Base-by-base conservation (phyloP, 2,113 vertebrate species). In the Hemicordylus capensis region DNA sequence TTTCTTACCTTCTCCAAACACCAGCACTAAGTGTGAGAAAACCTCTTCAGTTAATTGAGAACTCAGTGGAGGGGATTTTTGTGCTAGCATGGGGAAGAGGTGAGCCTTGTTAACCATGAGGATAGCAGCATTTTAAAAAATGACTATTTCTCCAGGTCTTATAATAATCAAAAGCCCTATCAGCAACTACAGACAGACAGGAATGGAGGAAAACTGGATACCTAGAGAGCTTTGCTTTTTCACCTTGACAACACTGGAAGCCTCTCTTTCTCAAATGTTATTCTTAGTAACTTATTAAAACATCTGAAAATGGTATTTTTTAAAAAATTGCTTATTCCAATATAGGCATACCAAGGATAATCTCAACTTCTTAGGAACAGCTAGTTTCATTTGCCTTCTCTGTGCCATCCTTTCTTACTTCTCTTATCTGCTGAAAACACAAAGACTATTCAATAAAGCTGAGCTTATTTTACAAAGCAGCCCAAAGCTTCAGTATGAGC, bases 261-360 rank as follows among this genome's bases (percentile, higher is more conserved):
- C 46, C 66, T 67, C 4, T 12, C 48, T 69, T 84, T 84, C 48
- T 42, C 34, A 67, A 67, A 76, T 19, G 8, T 17, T 51, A 79
- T 58, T 73, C 46, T 86, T 64, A 66, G 34, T 67, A 76, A 61
- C 37, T 42, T 44, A 75, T 20, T 87, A 83, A 74, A 51, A 51
- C 44, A 77, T 26, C 59, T 78, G 58, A 63, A 42, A 63, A 61
- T 61, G 28, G 37, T 37, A 19, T 4, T 66, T 48, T 44, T 14
- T 31, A 78, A 83, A 85, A 76, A 31, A 1, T 66, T 31, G n/a
- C 39, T 76, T 76, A 83, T 83, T 82, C 69, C 67, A 67, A 76
- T 64, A 83, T n/a, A 61, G 51, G 19, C 4, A 11, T 46, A 73
- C 39, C 61, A 59, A 34, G 14, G 39, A 51, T 87, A 79, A 61